Evolutionary conservation across 37 sponge, comb jelly and placozoan genomes (phyloP), one percentile per base, ranked within the genome.

Genomic region (Eunapius fragilis): DNA sequence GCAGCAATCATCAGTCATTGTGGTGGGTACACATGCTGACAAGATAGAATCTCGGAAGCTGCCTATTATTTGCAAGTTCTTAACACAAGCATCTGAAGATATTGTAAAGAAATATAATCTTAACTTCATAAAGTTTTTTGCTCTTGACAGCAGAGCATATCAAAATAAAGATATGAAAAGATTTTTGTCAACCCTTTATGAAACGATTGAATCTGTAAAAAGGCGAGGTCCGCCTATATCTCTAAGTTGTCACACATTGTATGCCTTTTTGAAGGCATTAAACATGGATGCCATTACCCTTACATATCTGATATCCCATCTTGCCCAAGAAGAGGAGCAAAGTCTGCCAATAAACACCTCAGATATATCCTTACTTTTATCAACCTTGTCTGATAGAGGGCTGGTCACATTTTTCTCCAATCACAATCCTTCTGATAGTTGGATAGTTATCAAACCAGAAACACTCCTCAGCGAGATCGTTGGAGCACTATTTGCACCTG

Each of bases 11-110:
- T 79, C 77, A 23, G 37, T 86, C 31, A 78, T 86, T 14, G 37
- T 86, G 32, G 79, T 78, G 69, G 86, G 86, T n/a, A 78, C 71
- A 23, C 79, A 78, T 36, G 17, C 33, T 14, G 86, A 86, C 31
- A 77, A 22, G 36, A 38, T 31, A 2, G 36, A 77, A 25, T 1
- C 77, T 25, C 17, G n/a, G 41, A 6, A 41, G 41, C 3, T 41
- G 41, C 6, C 41, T 41, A 6, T 41, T 9, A 41, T n/a, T n/a
- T 6, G 6, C 41, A 41, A 41, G 3, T 41, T 3, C 6, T 41
- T n/a, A n/a, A n/a, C n/a, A n/a, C 41, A 41, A 41, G 6, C 41
- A 41, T 6, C 6, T 41, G 6, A 41, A 41, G 6, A 41, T 6
- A 41, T 41, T 41, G 6, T 41, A 41, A 41, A 41, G 41, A 6